Conservation (phyloP, 2,797 vertebrate genomes). For the Acipenser oxyrinchus region DNA sequence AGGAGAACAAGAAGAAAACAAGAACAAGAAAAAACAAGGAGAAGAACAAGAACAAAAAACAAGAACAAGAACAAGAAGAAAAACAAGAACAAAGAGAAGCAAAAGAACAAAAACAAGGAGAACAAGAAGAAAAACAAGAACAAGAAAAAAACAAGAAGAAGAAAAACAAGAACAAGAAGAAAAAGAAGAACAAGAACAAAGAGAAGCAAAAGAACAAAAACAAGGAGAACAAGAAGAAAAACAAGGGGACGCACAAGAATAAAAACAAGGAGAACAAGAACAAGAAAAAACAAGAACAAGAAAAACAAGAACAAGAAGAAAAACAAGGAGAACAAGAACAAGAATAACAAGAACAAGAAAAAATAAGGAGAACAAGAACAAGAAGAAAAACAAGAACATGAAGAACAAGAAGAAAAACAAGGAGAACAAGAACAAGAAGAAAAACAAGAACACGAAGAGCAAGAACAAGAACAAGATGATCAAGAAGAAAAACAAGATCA, state of each 20-base stretch:
- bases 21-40: not conserved
- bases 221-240: not conserved
- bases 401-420: not conserved
- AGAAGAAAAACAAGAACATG: not conserved
- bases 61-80: not conserved
- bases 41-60: not conserved
- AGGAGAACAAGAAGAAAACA: not conserved
- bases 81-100: not conserved
- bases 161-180: not conserved
- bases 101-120: not conserved
- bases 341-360: not conserved
- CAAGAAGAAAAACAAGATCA: not conserved
- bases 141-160: not conserved
- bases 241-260: too few species aligned
- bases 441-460: slow-evolving; percentile 5
- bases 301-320: too few species aligned
- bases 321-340: not conserved
- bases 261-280: too few species aligned
- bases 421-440: not conserved
- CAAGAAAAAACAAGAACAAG: not conserved
- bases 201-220: not conserved
- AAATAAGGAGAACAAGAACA: too few species aligned
- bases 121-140: not conserved
- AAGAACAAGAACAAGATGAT: not conserved
- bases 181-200: slow-evolving; percentile 5